Conservation (phyloP, 1,140 invertebrate genomes). For the Telenomus remus region DNA sequence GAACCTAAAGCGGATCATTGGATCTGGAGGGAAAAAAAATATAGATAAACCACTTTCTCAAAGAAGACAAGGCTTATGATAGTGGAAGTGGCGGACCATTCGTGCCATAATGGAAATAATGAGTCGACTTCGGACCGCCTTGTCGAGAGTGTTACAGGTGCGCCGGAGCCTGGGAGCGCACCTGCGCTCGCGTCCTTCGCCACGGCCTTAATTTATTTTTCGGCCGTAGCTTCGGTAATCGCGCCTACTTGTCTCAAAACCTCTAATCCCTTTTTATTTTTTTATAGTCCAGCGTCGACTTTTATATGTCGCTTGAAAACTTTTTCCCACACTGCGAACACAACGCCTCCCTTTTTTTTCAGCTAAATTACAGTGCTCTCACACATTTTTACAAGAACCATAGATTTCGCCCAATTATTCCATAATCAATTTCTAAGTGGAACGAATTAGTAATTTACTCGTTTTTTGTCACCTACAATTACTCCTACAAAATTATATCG, state of each 20-base stretch:
- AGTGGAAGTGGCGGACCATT: conserved; percentile 25
- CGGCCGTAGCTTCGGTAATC: conserved; percentile 41
- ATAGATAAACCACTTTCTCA: conserved; percentile 27
- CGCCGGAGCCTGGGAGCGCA: conserved; percentile 49
- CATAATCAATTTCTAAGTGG: not conserved
- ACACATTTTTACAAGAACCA: conserved; percentile 13
- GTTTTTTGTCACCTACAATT: conserved; percentile 5
- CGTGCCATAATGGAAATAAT: conserved; percentile 52
- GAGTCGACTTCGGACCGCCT: conserved; percentile 44
- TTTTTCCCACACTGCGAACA: conserved; percentile 29
- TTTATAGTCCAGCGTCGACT: conserved; percentile 22
- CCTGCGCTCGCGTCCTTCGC: conserved; percentile 54
- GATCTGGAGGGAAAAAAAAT: conserved; percentile 8
- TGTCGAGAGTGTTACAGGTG: conserved; percentile 53
- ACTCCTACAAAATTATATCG: not conserved
- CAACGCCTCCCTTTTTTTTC: conserved; percentile 11
- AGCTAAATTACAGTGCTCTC: conserved; percentile 22
- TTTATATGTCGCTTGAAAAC: conserved; percentile 25
- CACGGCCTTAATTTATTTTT: conserved; percentile 57
- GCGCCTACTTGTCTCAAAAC: conserved; percentile 51
- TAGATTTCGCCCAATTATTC: conserved; percentile 20
- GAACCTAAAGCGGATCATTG: conserved; percentile 14
- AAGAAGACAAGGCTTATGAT: conserved; percentile 30
- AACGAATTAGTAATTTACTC: not conserved
- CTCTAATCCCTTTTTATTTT: conserved; percentile 45